phyloP scores from a whole-genome alignment of 2,888 invertebrate species.

The Encarsia formosa region DNA sequence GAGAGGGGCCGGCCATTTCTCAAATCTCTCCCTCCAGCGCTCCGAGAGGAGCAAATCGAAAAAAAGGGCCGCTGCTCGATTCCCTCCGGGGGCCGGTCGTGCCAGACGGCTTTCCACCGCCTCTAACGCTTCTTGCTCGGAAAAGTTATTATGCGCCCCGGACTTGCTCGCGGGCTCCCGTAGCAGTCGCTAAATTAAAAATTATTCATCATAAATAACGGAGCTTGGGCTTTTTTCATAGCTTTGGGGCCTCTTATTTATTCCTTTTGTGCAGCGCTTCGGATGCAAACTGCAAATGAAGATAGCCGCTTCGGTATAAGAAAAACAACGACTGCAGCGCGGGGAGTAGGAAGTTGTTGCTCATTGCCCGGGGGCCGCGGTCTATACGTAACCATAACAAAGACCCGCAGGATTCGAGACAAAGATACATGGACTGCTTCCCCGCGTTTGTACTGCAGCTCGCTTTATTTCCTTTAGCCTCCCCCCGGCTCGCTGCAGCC shows the following conservation, averaged over 20 bases:
- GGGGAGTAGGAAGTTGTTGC: constrained; percentile 1
- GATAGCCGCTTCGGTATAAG: constrained; percentile 13
- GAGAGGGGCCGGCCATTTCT: constrained; percentile 4
- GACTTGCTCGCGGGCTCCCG: not conserved
- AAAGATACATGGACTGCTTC: not conserved
- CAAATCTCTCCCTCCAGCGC: constrained; percentile 14
- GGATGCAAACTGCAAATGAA: constrained; percentile 11
- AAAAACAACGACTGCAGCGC: not conserved
- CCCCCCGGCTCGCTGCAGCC: constrained; percentile 22
- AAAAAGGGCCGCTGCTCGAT: constrained; percentile 14
- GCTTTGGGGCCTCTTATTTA: not conserved
- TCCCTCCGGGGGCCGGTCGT: not conserved
- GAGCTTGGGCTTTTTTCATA: constrained; percentile 4
- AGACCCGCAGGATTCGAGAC: too few species aligned
- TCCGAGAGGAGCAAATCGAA: constrained; percentile 4
- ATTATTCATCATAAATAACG: constrained; percentile 19
- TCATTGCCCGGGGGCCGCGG: not conserved
- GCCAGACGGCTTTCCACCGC: not conserved
- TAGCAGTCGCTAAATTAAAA: constrained; percentile 14
- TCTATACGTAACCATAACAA: too few species aligned
- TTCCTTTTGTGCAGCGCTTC: not conserved
- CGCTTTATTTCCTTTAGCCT: not conserved
- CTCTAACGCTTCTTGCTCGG: not conserved
- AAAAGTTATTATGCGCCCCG: constrained; percentile 9
- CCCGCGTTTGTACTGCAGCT: not conserved